phyloP scores from a whole-genome alignment of 2,113 vertebrate genomes.

The Nesogale talazaci region DNA sequence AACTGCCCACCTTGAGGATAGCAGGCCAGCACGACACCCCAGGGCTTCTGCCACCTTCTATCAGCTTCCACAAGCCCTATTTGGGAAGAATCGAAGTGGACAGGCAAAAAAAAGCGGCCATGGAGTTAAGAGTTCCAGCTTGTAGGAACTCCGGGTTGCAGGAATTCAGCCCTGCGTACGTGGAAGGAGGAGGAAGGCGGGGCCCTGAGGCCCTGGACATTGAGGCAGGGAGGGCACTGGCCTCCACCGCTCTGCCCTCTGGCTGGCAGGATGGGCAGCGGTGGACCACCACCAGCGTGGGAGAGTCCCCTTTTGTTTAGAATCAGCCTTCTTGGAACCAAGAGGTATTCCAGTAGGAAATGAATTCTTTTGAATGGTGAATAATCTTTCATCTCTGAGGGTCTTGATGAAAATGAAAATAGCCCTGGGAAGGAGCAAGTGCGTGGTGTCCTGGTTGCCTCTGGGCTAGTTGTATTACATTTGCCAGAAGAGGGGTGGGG shows the following conservation, averaged over 20 bases:
- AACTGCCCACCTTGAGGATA: too few species aligned
- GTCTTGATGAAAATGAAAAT: not conserved
- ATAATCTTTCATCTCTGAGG: not conserved
- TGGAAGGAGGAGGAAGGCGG: not conserved
- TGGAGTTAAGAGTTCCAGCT: not conserved
- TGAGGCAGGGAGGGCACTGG: not conserved
- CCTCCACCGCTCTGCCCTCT: not conserved
- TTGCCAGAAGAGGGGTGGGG: not conserved
- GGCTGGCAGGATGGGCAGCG: rapidly evolving
- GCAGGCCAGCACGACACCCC: too few species aligned
- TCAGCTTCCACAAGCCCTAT: not conserved
- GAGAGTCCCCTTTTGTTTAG: not conserved
- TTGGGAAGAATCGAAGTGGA: conserved; percentile 6
- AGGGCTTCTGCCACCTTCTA: not conserved
- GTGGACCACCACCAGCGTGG: not conserved
- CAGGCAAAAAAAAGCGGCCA: not conserved
- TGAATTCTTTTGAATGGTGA: not conserved
- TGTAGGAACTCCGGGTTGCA: not conserved
- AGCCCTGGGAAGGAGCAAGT: not conserved
- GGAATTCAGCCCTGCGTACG: not conserved
- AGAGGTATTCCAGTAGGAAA: not conserved
- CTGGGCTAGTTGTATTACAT: not conserved
- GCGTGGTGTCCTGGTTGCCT: not conserved
- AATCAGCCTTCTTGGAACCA: not conserved
- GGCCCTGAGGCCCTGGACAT: not conserved